A percentile compares a stretch with the other conserved stretches of the same genome.
phyloP scores from a whole-genome alignment of 2,888 invertebrate genomes.

The Cryptocephalus moraei region DNA sequence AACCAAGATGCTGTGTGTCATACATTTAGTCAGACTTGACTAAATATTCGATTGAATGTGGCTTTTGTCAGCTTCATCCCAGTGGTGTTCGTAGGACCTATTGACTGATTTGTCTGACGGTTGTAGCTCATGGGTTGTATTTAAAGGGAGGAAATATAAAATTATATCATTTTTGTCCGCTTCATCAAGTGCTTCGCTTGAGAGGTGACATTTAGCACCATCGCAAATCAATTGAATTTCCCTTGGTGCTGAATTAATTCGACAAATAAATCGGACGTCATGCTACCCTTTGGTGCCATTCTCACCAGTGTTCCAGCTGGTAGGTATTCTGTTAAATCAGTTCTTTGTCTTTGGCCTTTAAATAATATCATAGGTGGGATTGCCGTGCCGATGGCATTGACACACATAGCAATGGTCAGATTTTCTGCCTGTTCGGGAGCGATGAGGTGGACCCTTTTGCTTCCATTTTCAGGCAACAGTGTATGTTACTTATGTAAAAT shows the following conservation, averaged over 20 bases:
- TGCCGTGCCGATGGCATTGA: constrained; percentile 21
- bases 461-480: not conserved
- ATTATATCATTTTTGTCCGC: constrained; percentile 20
- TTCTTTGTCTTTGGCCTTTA: constrained; percentile 18
- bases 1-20: constrained; percentile 10
- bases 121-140: constrained; percentile 30
- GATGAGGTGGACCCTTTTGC: not conserved
- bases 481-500: not conserved
- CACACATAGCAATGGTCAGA: constrained; percentile 23
- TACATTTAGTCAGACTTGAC: constrained; percentile 8
- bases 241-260: constrained; percentile 19
- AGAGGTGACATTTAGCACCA: not conserved
- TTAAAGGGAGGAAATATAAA: constrained; percentile 28
- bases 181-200: constrained; percentile 16
- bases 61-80: constrained; percentile 28
- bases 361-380: constrained; percentile 25
- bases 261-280: constrained; percentile 18
- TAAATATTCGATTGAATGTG: constrained; percentile 17
- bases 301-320: constrained; percentile 15
- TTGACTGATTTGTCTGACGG: constrained; percentile 28
- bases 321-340: constrained; percentile 14
- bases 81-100: constrained; percentile 25
- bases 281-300: constrained; percentile 22
- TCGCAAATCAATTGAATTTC: not conserved
- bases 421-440: constrained; percentile 20